phyloP scores from a whole-genome alignment of 2,888 invertebrate species.

The Pristionchus fissidentatus region DNA sequence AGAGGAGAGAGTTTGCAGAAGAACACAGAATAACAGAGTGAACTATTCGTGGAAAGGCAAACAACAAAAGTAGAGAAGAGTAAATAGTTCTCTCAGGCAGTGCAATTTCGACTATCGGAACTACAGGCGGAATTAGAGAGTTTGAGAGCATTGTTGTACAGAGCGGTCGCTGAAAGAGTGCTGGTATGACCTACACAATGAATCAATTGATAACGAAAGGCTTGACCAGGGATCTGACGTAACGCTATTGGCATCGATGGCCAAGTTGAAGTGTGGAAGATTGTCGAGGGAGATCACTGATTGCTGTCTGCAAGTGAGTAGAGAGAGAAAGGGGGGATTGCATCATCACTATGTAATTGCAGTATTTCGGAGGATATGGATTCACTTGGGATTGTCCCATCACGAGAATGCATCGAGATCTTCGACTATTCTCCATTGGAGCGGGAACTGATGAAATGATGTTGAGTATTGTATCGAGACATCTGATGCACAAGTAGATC shows the following conservation, averaged over 20 bases:
- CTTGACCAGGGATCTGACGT: slow-evolving; percentile 78
- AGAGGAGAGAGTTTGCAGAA: slow-evolving; percentile 8
- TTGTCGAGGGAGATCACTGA: slow-evolving; percentile 78
- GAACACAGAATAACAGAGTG: slow-evolving; percentile 1
- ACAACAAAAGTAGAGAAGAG: background rate
- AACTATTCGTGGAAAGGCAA: slow-evolving; percentile 29
- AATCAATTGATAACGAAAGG: no score
- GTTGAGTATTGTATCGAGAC: slow-evolving; percentile 80
- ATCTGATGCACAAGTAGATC: slow-evolving; percentile 71
- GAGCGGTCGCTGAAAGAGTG: slow-evolving; percentile 74
- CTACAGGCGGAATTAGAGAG: slow-evolving; percentile 79
- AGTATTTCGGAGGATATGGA: slow-evolving; percentile 81
- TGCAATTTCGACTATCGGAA: slow-evolving; percentile 80
- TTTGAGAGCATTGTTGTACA: slow-evolving; percentile 78
- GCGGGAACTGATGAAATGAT: slow-evolving; percentile 81
- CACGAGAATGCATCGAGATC: slow-evolving; percentile 77
- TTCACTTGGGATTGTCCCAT: slow-evolving; percentile 78
- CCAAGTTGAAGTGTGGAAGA: slow-evolving; percentile 79
- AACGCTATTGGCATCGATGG: slow-evolving; percentile 80
- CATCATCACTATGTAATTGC: slow-evolving; percentile 58
- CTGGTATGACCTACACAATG: background rate
- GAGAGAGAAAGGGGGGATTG: background rate
- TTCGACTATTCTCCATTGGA: slow-evolving; percentile 79
- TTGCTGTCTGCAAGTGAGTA: slow-evolving; percentile 77
- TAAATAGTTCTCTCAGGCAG: slow-evolving; percentile 56